Percentiles rank a stretch among this genome's conserved stretches.
Evolutionary conservation across 2,113 vertebrate genomes (phyloP).

Genomic region (Xiphorhynchus elegans): DNA sequence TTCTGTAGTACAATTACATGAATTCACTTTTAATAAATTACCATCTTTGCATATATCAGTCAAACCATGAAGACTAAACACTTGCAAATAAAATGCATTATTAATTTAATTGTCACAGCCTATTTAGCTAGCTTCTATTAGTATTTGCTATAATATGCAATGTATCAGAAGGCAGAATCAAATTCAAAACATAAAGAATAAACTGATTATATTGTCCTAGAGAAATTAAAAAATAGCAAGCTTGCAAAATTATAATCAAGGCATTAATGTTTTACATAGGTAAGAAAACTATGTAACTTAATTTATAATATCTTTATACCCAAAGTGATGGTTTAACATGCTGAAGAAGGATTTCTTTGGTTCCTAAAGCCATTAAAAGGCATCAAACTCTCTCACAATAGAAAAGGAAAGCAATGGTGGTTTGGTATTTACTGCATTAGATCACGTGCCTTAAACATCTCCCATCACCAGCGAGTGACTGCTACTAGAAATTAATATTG

Average conservation of each 20-base stretch:
- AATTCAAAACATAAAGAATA: slow-evolving; percentile 76
- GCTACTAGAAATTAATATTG: neutral
- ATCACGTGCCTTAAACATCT: neutral
- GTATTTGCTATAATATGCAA: slow-evolving; percentile 76
- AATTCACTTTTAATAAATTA: slow-evolving; percentile 99
- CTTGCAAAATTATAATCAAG: slow-evolving; percentile 74
- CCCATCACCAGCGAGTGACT: neutral
- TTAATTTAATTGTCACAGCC: slow-evolving; percentile 89
- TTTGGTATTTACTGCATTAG: neutral
- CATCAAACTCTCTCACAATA: neutral
- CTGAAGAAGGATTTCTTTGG: slow-evolving; percentile 49
- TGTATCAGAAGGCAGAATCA: slow-evolving; percentile 72
- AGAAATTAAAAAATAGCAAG: slow-evolving; percentile 78
- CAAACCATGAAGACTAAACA: slow-evolving; percentile 91
- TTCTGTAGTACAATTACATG: slow-evolving; percentile 89
- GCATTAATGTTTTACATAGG: slow-evolving; percentile 76
- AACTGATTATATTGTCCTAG: slow-evolving; percentile 74
- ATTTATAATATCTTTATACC: slow-evolving; percentile 45
- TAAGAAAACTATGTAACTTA: slow-evolving; percentile 67
- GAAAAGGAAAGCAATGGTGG: neutral
- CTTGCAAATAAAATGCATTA: slow-evolving; percentile 98
- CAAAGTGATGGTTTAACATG: slow-evolving; percentile 26
- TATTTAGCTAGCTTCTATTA: slow-evolving; percentile 82
- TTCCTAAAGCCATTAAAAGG: slow-evolving; percentile 53
- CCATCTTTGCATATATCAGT: slow-evolving; percentile 97